Percentiles rank a stretch among this genome's conserved stretches.
These are phyloP conservation scores for Chrysocyon brachyurus DNA, from an alignment of 2,797 vertebrate species.

Conservation along the genomic window DNA sequence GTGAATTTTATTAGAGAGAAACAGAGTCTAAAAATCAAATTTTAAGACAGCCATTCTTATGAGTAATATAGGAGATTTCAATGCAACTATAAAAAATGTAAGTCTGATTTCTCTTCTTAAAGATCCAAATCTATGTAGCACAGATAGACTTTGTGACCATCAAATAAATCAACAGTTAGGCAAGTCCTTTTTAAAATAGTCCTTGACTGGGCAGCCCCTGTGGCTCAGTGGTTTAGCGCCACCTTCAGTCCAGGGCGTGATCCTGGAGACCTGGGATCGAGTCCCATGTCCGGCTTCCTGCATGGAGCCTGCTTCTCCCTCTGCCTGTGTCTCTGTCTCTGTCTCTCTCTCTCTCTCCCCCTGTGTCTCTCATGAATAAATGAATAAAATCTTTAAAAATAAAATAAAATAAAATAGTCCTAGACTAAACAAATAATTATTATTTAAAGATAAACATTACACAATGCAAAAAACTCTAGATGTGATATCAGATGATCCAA, in stretches of 20 bases:
- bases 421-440: constrained; percentile 11
- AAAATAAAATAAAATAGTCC: neutral
- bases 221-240: too few relatives aligned
- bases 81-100: constrained; percentile 55
- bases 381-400: too few relatives aligned
- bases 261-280: too few relatives aligned
- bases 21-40: constrained; percentile 65
- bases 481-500: neutral
- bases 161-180: constrained; percentile 56
- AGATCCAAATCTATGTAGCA: constrained; percentile 34
- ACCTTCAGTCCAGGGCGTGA: too few relatives aligned
- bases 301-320: too few relatives aligned
- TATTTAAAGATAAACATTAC: constrained; percentile 53
- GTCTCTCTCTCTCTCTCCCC: too few relatives aligned
- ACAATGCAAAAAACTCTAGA: constrained; percentile 15
- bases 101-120: constrained; percentile 67
- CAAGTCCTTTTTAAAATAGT: constrained; percentile 47
- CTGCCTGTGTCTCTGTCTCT: too few relatives aligned
- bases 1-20: constrained; percentile 74
- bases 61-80: constrained; percentile 59
- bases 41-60: constrained; percentile 65
- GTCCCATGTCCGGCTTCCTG: too few relatives aligned
- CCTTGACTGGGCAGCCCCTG: neutral
- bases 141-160: constrained; percentile 41
- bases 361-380: too few relatives aligned